Evolutionary conservation across 2,797 vertebrate genomes (phyloP).

Genomic region (Pangasius larnaudii): DNA sequence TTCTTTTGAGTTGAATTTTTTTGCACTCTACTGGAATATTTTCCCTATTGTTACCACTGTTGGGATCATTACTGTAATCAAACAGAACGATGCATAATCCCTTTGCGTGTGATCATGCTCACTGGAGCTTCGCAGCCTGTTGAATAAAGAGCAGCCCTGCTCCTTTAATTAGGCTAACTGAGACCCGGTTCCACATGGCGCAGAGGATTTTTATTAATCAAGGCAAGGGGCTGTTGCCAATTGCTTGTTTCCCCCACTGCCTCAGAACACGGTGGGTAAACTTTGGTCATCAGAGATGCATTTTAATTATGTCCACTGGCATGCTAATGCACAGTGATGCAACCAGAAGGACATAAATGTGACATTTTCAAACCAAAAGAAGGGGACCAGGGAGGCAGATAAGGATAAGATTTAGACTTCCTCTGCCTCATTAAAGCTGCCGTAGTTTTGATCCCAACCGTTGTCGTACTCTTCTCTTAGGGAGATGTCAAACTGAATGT

Average conservation of each 20-base stretch:
- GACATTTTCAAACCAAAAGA: conserved; percentile 18
- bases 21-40: not conserved
- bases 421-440: conserved; percentile 31
- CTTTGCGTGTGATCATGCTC: conserved; percentile 66
- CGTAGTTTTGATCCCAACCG: not conserved
- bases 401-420: not conserved
- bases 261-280: conserved; percentile 49
- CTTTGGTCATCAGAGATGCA: conserved; percentile 40
- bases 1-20: not conserved
- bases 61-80: conserved; percentile 68
- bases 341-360: conserved; percentile 20
- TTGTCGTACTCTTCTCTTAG: not conserved
- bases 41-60: conserved; percentile 30
- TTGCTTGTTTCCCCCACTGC: conserved; percentile 53
- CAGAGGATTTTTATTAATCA: conserved; percentile 65
- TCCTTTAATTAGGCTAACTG: conserved; percentile 69
- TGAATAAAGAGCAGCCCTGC: conserved; percentile 57
- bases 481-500: conserved; percentile 17
- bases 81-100: conserved; percentile 65
- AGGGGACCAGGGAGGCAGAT: conserved; percentile 30
- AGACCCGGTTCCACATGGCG: conserved; percentile 50
- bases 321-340: conserved; percentile 44
- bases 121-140: conserved; percentile 59
- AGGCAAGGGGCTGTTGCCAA: conserved; percentile 59
- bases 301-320: conserved; percentile 51